Evolutionary conservation across 1,140 invertebrate genomes (phyloP).

Genomic region (Antheraea mylitta): DNA sequence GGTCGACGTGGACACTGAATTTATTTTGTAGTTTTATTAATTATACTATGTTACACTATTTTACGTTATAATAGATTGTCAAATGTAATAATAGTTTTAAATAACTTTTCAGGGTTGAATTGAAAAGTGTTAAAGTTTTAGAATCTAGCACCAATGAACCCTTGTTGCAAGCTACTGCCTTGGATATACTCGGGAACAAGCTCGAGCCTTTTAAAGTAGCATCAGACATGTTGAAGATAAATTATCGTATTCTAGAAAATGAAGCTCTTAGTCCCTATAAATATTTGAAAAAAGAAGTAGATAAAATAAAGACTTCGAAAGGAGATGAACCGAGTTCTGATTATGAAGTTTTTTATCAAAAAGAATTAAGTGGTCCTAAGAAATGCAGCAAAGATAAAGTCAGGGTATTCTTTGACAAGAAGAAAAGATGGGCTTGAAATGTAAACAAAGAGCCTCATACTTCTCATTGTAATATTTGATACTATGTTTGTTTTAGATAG

Average conservation of each 20-base stretch:
- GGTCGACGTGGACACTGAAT: too few relatives aligned
- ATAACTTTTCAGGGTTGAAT: slow-evolving; percentile 43
- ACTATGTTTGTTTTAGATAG: too few relatives aligned
- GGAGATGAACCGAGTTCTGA: slow-evolving; percentile 33
- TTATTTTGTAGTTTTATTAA: too few relatives aligned
- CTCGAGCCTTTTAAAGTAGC: slow-evolving; percentile 16
- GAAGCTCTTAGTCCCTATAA: slow-evolving; percentile 19
- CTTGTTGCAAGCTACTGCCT: slow-evolving; percentile 17
- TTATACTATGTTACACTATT: too few relatives aligned
- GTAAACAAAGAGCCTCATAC: not conserved
- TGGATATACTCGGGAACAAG: slow-evolving; percentile 14
- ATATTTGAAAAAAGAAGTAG: slow-evolving; percentile 21
- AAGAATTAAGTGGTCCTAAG: slow-evolving; percentile 42
- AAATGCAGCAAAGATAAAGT: slow-evolving; percentile 54
- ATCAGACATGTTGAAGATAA: slow-evolving; percentile 5
- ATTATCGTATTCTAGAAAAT: slow-evolving; percentile 17
- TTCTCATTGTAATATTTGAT: not conserved
- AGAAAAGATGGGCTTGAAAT: slow-evolving; percentile 48
- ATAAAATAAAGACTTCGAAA: slow-evolving; percentile 23
- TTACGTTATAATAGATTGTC: too few relatives aligned
- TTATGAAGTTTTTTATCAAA: slow-evolving; percentile 53
- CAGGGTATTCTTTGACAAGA: slow-evolving; percentile 47
- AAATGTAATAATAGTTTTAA: slow-evolving; percentile 3
- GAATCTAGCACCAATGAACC: slow-evolving; percentile 17
- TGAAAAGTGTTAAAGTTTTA: slow-evolving; percentile 48